phyloP scores from a whole-genome alignment of 2,797 vertebrate species.

The Lates japonicus region DNA sequence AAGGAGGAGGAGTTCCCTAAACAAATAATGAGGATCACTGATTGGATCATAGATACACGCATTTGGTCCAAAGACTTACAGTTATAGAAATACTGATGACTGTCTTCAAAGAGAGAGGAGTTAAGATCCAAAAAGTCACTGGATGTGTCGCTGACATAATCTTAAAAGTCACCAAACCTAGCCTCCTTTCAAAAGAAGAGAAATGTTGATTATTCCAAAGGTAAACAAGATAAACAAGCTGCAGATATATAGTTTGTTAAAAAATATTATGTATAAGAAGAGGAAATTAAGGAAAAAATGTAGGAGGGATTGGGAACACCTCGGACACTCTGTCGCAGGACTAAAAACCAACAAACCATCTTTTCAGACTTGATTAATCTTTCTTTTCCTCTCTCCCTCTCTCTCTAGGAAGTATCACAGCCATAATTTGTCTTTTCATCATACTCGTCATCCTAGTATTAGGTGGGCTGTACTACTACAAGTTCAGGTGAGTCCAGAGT shows the following conservation, averaged over 20 bases:
- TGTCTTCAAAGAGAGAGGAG: too few relatives aligned
- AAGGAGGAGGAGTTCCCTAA: too few relatives aligned
- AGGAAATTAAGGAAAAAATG: background rate
- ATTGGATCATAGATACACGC: too few relatives aligned
- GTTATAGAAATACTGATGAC: too few relatives aligned
- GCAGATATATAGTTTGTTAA: background rate
- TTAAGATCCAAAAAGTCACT: too few relatives aligned
- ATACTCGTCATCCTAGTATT: conserved; percentile 53
- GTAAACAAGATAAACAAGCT: too few relatives aligned
- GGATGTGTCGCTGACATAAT: too few relatives aligned
- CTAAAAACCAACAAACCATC: background rate
- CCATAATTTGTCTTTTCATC: conserved; percentile 66
- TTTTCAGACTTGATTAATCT: background rate
- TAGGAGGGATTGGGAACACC: background rate
- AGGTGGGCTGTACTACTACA: conserved; percentile 69
- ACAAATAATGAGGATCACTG: too few relatives aligned
- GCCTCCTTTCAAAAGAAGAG: too few relatives aligned
- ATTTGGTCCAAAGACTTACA: too few relatives aligned
- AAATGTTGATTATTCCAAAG: too few relatives aligned
- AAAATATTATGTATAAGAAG: background rate
- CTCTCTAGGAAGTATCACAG: conserved; percentile 68
- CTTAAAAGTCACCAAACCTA: too few relatives aligned
- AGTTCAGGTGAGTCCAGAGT: conserved; percentile 71
- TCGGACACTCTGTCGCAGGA: background rate
- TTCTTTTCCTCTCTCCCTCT: background rate